Evolutionary conservation across 2,888 invertebrate species (phyloP), one percentile per base, ranked within the genome.

Genomic region (Drosophila macrothrix): DNA sequence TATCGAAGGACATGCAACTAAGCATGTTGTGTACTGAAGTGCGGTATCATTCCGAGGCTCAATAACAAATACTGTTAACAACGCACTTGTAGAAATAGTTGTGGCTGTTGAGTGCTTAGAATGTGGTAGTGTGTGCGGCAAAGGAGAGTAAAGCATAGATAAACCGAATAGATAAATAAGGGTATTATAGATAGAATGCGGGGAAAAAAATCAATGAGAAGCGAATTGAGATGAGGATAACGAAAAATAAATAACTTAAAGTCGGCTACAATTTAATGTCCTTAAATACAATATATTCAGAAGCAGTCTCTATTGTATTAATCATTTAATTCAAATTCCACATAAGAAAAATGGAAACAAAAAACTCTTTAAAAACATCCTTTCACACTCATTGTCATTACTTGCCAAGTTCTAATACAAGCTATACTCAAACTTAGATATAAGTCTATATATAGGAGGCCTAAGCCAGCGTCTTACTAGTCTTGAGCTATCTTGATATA

Each of bases 81-180:
- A 80, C 67, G 76, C 76, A 61, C 60, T 79, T 79, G 76, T 73
- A 49, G 31, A 75, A 67, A 67, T 46, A 52, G 46, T 65, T 73
- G 64, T 64, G 37, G 58, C 54, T 61, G 25, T 29, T 6, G 12
- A 61, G 58, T 31, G 29, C 41, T 39, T 33, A 12, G 14, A 25
- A 25, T 25, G 12, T 25, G 41, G 33, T 43, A 39, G 43, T 52
- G 56, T 58, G 43, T 52, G 62, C 46, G 53, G 41, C 65, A 60
- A 72, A 52, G 43, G 2, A 53, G 68, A 60, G 63, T 63, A 39
- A 37, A 29, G 52, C 33, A 35, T 19, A 28, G 29, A 62, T 43
- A 67, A 74, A 73, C 63, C 73, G 7, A 54, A 43, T n/a, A 59
- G 37, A 60, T 63, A 74, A 39, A 59, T 74, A 58, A 67, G 41